Evolutionary conservation across 30 jellyfish, hydroid and myxozoan species (phyloP).

Genomic region (Clytia hemisphaerica): DNA sequence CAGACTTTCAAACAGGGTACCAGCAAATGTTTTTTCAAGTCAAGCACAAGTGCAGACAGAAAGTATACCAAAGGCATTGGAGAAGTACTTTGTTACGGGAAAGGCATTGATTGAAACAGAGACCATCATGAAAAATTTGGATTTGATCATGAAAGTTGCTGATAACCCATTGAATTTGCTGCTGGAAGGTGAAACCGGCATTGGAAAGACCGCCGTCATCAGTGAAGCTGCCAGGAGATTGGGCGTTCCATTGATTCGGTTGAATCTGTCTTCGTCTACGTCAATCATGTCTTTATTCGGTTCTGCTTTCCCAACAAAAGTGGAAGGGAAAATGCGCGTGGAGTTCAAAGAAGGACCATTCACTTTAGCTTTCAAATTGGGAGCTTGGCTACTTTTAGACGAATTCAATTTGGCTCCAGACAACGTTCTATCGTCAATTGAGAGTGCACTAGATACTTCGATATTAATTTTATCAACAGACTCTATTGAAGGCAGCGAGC

Average conservation of each 20-base stretch:
- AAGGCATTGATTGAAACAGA: constrained; percentile 8
- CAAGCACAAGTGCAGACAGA: too few species aligned
- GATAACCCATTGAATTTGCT: constrained; percentile 8
- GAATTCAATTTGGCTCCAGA: constrained; percentile 21
- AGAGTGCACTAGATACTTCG: constrained; percentile 5
- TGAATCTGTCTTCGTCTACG: constrained; percentile 9
- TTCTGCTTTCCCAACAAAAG: constrained; percentile 7
- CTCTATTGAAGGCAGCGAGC: background rate
- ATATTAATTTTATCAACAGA: constrained; percentile 1
- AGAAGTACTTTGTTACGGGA: background rate
- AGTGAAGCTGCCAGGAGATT: constrained; percentile 14
- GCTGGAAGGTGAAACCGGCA: constrained; percentile 12
- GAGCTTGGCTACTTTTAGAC: constrained; percentile 11
- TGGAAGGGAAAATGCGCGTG: background rate
- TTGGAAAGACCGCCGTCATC: constrained; percentile 15
- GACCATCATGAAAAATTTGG: background rate
- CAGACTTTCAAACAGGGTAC: too few species aligned
- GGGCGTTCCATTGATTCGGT: constrained; percentile 2
- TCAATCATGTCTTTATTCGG: background rate
- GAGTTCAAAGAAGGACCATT: constrained; percentile 10
- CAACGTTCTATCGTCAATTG: background rate
- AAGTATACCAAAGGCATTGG: too few species aligned
- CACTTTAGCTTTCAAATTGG: background rate
- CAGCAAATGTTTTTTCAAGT: too few species aligned
- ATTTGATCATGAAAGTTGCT: background rate